Evolutionary conservation across 2,888 invertebrate genomes (phyloP).

Genomic region (Tineola bisselliella): DNA sequence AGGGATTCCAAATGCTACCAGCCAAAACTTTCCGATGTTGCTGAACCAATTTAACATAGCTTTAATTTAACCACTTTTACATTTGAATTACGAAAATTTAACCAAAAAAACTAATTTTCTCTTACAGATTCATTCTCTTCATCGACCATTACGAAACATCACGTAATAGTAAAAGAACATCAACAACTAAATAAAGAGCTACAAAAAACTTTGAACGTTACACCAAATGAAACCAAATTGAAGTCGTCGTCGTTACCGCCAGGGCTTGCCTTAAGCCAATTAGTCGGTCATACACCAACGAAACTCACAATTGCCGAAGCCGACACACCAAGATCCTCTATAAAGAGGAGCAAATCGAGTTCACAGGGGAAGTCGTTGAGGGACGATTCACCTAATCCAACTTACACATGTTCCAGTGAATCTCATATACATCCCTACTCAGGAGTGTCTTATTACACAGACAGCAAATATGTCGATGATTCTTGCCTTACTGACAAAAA

Average conservation of each 20-base stretch:
- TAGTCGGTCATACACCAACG: slow-evolving; percentile 56
- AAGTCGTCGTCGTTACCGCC: slow-evolving; percentile 74
- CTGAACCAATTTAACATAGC: no score
- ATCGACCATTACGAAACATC: slow-evolving; percentile 59
- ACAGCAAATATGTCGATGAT: slow-evolving; percentile 54
- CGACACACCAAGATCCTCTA: slow-evolving; percentile 52
- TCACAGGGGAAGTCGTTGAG: slow-evolving; percentile 53
- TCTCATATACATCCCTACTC: slow-evolving; percentile 26
- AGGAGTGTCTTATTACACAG: slow-evolving; percentile 39
- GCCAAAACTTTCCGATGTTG: no score
- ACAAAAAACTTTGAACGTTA: slow-evolving; percentile 41
- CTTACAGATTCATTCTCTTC: slow-evolving; percentile 61
- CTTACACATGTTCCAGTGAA: slow-evolving; percentile 25
- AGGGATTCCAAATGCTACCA: no score
- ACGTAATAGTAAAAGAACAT: slow-evolving; percentile 49
- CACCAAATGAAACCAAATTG: slow-evolving; percentile 62
- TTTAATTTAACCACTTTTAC: no score
- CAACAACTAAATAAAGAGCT: slow-evolving; percentile 47
- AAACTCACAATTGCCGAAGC: slow-evolving; percentile 63
- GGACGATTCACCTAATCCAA: slow-evolving; percentile 34
- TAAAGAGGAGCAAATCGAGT: slow-evolving; percentile 61
- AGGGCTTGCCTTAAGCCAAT: slow-evolving; percentile 63
- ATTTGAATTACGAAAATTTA: no score
- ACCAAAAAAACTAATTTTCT: neutral
- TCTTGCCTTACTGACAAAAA: slow-evolving; percentile 55